These are phyloP conservation scores for Enteromius argenteus DNA, from an alignment of 2,797 vertebrate genomes.

Conservation along the genomic window DNA sequence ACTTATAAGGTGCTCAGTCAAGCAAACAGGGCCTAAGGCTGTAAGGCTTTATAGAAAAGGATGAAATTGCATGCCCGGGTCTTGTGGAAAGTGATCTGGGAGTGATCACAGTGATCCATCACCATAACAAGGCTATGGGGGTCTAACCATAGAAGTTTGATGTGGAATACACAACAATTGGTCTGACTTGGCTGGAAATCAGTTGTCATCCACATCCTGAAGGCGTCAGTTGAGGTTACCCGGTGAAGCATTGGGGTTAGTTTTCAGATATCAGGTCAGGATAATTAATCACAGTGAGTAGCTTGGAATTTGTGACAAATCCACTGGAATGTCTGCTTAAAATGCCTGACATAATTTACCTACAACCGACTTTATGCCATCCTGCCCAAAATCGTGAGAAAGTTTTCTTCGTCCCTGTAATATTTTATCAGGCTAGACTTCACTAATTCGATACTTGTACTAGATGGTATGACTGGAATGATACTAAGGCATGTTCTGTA, in stretches of 20 bases:
- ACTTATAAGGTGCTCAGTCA: slow-evolving; percentile 12
- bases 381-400: slow-evolving; percentile 2
- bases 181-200: slow-evolving; percentile 18
- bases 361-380: slow-evolving; percentile 7
- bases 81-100: slow-evolving; percentile 36
- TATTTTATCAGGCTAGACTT: slow-evolving; percentile 22
- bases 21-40: slow-evolving; percentile 15
- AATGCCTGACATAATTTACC: slow-evolving; percentile 11
- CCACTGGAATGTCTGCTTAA: slow-evolving; percentile 23
- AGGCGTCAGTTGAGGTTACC: background rate
- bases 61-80: slow-evolving; percentile 25
- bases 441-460: background rate
- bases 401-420: slow-evolving; percentile 15
- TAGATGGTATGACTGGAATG: background rate
- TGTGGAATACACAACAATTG: slow-evolving; percentile 19
- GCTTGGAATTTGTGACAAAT: slow-evolving; percentile 13
- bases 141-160: background rate
- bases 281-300: slow-evolving; percentile 6
- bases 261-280: background rate
- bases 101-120: slow-evolving; percentile 42
- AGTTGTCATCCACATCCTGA: slow-evolving; percentile 26
- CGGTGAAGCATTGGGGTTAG: background rate
- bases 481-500: slow-evolving; percentile 12
- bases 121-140: slow-evolving; percentile 1
- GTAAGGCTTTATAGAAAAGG: background rate